Percentiles rank a stretch among this genome's conserved stretches.
Evolutionary conservation across 2,113 vertebrate species (phyloP).

Genomic region (Haplochromis vanheusdeni): DNA sequence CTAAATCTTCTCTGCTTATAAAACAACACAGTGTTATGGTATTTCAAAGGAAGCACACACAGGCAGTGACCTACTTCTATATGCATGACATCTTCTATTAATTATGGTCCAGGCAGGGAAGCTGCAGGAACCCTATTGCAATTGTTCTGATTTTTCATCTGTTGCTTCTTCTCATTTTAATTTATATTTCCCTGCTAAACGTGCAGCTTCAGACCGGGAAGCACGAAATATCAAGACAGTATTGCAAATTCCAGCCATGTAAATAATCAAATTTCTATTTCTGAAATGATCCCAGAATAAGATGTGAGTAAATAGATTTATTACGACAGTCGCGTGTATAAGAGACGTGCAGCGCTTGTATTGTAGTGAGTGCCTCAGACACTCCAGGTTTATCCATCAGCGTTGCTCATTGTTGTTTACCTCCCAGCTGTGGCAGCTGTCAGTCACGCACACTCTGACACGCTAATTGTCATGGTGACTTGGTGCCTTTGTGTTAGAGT

Average conservation of each 20-base stretch:
- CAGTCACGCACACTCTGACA: constrained; percentile 32
- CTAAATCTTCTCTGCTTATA: not conserved
- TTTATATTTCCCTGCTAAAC: not conserved
- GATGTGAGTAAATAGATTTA: not conserved
- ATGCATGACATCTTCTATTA: constrained; percentile 10
- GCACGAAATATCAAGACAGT: accelerated
- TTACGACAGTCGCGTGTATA: not conserved
- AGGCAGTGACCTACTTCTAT: constrained; percentile 20
- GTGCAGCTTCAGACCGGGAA: accelerated
- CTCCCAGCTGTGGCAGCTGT: constrained; percentile 55
- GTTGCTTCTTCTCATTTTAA: not conserved
- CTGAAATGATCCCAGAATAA: not conserved
- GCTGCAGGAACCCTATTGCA: not conserved
- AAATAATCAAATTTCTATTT: not conserved
- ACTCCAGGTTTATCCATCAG: not conserved
- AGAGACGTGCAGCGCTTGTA: not conserved
- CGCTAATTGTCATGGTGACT: constrained; percentile 51
- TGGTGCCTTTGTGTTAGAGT: constrained; percentile 31
- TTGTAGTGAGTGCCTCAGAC: not conserved
- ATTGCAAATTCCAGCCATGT: not conserved
- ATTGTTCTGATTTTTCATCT: not conserved
- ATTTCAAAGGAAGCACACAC: not conserved
- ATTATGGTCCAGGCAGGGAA: constrained; percentile 9
- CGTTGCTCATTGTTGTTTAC: not conserved
- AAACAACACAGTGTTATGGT: not conserved